Evolutionary conservation across 2,888 invertebrate genomes (phyloP).

Genomic region (Epinotia bilunana): DNA sequence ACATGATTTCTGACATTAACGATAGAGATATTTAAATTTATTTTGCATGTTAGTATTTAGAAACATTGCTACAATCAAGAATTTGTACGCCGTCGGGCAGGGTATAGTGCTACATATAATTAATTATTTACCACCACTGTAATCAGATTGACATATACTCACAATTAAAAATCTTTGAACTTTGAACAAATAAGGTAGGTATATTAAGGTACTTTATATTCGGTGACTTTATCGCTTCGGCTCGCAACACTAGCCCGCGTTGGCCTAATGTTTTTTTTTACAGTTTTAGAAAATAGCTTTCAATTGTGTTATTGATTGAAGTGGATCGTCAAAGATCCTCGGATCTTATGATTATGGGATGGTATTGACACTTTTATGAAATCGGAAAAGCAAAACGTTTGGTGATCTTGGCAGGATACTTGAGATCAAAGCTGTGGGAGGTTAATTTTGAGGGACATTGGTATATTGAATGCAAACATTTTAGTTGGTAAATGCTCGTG

Average conservation of each 20-base stretch:
- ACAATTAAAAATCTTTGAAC: too few relatives aligned
- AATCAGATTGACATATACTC: too few relatives aligned
- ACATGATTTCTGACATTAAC: too few relatives aligned
- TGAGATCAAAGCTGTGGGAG: background rate
- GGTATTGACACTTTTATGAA: slow-evolving; percentile 9
- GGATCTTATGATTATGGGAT: slow-evolving; percentile 8
- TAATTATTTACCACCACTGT: too few relatives aligned
- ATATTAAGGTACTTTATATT: background rate
- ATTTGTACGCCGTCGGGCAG: too few relatives aligned
- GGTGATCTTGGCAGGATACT: slow-evolving; percentile 7
- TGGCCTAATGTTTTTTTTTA: too few relatives aligned
- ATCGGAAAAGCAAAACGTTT: background rate
- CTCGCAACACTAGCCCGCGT: background rate
- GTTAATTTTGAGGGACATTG: background rate
- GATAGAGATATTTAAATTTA: too few relatives aligned
- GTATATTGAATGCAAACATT: background rate
- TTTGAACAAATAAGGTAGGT: too few relatives aligned
- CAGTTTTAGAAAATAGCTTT: background rate
- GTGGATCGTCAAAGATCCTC: background rate
- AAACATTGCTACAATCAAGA: too few relatives aligned
- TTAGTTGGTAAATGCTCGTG: background rate
- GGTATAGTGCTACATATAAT: too few relatives aligned
- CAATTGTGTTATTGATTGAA: background rate
- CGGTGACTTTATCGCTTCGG: background rate
- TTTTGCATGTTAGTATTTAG: too few relatives aligned